These are phyloP conservation scores for Rhingia campestris DNA, from an alignment of 2,888 invertebrate species.

Conservation along the genomic window DNA sequence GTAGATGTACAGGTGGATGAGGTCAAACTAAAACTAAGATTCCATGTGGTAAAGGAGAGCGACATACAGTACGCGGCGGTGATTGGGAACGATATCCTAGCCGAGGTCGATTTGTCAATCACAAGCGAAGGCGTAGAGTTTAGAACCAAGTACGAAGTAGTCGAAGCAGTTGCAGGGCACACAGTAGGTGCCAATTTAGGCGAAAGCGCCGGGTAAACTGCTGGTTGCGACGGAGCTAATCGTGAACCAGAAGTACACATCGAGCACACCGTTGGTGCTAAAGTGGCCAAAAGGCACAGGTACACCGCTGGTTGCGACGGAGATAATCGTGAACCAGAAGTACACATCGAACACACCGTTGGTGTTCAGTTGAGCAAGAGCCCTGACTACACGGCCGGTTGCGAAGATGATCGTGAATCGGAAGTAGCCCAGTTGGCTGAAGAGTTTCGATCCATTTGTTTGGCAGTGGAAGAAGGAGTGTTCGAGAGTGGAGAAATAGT, in stretches of 20 bases:
- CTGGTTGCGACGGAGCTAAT: not conserved
- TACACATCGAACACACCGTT: not conserved
- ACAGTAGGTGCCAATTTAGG: not conserved
- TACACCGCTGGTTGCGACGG: not conserved
- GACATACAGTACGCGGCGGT: slow-evolving; percentile 22
- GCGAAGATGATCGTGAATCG: not conserved
- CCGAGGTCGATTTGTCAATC: slow-evolving; percentile 14
- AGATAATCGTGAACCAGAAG: not conserved
- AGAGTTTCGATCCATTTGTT: slow-evolving; percentile 1
- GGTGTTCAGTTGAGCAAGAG: not conserved
- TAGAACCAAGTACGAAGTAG: not conserved
- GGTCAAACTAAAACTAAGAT: not conserved
- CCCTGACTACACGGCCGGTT: not conserved
- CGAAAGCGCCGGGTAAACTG: not conserved
- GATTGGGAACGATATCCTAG: slow-evolving; percentile 19
- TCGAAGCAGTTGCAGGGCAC: slow-evolving; percentile 9
- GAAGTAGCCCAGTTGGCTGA: slow-evolving; percentile 1
- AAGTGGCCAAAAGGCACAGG: not conserved
- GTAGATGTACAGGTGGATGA: slow-evolving; percentile 5
- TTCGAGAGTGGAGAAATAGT: not conserved
- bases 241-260: not conserved
- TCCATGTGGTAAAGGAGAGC: slow-evolving; percentile 6
- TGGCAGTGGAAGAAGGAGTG: not conserved
- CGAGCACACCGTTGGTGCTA: slow-evolving; percentile 13
- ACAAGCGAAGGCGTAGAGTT: slow-evolving; percentile 1